These are phyloP conservation scores for Meriones psammophilus DNA, from an alignment of 2,797 vertebrate genomes.

Conservation along the genomic window DNA sequence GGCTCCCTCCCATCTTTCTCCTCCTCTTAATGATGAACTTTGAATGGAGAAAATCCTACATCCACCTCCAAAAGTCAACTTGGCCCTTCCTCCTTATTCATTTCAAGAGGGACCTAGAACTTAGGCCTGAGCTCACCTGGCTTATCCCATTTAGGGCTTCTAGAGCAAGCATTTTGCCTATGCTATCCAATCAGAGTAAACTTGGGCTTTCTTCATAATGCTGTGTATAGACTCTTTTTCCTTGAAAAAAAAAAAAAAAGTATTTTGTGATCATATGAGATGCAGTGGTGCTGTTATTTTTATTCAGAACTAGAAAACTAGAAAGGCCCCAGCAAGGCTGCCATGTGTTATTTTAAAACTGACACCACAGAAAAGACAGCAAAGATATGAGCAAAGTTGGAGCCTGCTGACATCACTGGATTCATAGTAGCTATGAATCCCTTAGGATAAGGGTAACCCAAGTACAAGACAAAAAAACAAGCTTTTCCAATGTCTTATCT, in stretches of 20 bases:
- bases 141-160: not conserved
- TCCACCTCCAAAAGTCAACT: not conserved
- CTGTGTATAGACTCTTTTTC: not conserved
- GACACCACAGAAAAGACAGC: not conserved
- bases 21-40: not conserved
- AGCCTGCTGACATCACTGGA: not conserved
- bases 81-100: not conserved
- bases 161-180: not conserved
- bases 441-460: not conserved
- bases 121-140: not conserved
- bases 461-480: not conserved
- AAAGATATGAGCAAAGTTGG: not conserved
- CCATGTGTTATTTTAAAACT: not conserved
- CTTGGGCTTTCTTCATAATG: not conserved
- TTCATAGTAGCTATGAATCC: not conserved
- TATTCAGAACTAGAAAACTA: not conserved
- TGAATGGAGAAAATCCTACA: not conserved
- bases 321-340: not conserved
- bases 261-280: not conserved
- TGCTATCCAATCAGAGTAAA: not conserved
- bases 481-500: not conserved
- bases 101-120: not conserved
- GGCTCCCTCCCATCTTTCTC: conserved; percentile 16
- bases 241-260: not conserved
- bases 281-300: not conserved